Evolutionary conservation across 2,113 vertebrate species (phyloP), one percentile per base, ranked within the genome.

Genomic region (Ciconia maguari): DNA sequence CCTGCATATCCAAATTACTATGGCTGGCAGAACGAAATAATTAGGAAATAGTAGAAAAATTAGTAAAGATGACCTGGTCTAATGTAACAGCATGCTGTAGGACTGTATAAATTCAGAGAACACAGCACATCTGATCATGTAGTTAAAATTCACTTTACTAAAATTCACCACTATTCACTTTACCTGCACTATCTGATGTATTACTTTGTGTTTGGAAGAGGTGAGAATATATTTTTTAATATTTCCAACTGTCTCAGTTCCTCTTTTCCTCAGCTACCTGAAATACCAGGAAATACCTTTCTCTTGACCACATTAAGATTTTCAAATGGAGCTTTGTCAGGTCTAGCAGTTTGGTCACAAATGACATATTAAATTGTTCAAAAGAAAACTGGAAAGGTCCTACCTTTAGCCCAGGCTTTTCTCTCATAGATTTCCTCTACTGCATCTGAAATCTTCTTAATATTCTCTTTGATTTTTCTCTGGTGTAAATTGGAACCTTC

Each of bases 341-440:
- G 52, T 79, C 49, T 41, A 72, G 70, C 19, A 5, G 41, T 38
- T 49, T 80, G 54, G 52, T 25, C 52, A 83, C 66, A 91, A 79
- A 49, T 30, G 6, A 60, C 24, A 19, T 9, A 57, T 13, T 54
- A 25, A 61, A 64, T 24, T 32, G 9, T 46, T 83, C 27, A 64
- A 80, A 71, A 72, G 16, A 80, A 83, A 90, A 80, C 9, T 27
- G 24, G 4, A 69, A 57, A 61, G 8, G 42, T 44, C 97, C 87
- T 98, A 99, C 98, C 98, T 38, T 95, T 93, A 89, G 70, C 89
- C 98, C 98, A 99, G 76, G 96, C 93, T 97, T 99, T 98, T 72
- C 72, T 95, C 58, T 97, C 96, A 75, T 98, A 98, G 86, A 98
- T 96, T 36, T 97, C 96, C 65, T 98, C 98, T 25, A 98, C 96